A percentile compares a stretch with the other conserved stretches of the same genome.
These are phyloP conservation scores for Benthosema pterotum DNA, from an alignment of 2,797 vertebrate genomes.

Conservation along the genomic window DNA sequence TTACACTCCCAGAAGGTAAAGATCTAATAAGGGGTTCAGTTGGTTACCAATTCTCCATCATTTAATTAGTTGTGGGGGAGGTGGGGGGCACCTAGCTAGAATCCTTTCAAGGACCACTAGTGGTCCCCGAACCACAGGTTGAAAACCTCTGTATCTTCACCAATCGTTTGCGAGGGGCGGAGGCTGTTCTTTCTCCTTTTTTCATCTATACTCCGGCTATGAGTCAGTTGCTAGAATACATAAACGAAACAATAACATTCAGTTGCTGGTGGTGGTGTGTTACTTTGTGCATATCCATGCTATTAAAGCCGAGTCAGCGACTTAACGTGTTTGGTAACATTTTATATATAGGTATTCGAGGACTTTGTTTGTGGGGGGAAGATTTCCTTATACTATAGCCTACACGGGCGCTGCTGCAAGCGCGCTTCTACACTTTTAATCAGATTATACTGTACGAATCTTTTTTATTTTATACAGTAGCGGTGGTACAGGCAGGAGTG, in stretches of 20 bases:
- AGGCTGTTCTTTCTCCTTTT: slow-evolving; percentile 61
- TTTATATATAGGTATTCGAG: slow-evolving; percentile 39
- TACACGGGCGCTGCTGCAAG: too few species aligned
- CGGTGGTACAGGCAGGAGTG: slow-evolving; percentile 78
- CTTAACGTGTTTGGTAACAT: slow-evolving; percentile 46
- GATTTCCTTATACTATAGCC: slow-evolving; percentile 31
- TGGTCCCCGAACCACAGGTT: too few species aligned
- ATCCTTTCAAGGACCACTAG: too few species aligned
- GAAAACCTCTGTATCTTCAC: too few species aligned
- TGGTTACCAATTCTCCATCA: too few species aligned
- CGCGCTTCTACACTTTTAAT: slow-evolving; percentile 76
- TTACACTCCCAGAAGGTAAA: too few species aligned
- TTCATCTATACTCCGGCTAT: slow-evolving; percentile 72
- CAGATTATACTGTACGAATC: slow-evolving; percentile 68
- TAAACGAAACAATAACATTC: slow-evolving; percentile 78
- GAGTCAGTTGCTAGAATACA: slow-evolving; percentile 78
- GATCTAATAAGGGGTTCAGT: too few species aligned
- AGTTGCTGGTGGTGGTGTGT: slow-evolving; percentile 60
- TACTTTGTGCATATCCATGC: slow-evolving; percentile 54
- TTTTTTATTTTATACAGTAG: slow-evolving; percentile 63
- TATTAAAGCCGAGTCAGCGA: slow-evolving; percentile 50
- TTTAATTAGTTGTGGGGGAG: too few species aligned
- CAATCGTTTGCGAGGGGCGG: slow-evolving; percentile 77
- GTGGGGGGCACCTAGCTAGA: too few species aligned
- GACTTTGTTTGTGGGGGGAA: slow-evolving; percentile 42